Evolutionary conservation across 2,797 vertebrate species (phyloP).

Genomic region (Molossus molossus): DNA sequence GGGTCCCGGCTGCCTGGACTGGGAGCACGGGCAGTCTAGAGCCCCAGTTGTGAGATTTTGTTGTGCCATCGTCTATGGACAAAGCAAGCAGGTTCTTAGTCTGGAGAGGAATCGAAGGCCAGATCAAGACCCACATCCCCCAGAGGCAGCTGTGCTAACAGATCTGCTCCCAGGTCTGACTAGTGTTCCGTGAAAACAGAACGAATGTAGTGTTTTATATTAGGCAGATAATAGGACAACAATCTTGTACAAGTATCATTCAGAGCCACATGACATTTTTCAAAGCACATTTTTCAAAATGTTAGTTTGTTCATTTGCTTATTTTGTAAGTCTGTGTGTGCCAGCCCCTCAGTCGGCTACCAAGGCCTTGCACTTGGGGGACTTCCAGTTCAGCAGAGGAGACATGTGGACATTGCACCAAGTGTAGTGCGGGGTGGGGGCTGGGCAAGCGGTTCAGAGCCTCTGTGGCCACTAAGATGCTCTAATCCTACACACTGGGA

Average conservation of each 20-base stretch:
- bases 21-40: neutral
- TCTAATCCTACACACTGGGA: accelerated
- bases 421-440: too few species aligned
- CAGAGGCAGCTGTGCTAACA: neutral
- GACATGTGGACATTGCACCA: accelerated
- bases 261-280: neutral
- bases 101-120: neutral
- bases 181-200: neutral
- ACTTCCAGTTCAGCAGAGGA: neutral
- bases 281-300: neutral
- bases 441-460: neutral
- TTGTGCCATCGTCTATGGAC: neutral
- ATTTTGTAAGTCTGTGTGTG: neutral
- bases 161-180: neutral
- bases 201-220: neutral
- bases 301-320: neutral
- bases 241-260: neutral
- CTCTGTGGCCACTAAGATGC: neutral
- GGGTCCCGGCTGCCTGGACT: too few species aligned
- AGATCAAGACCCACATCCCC: neutral
- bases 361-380: neutral
- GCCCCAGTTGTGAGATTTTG: neutral
- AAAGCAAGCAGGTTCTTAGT: neutral
- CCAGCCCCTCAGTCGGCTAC: accelerated
- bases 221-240: neutral